These are phyloP conservation scores for Drosophila miranda DNA, from an alignment of 1,140 invertebrate species.

Conservation along the genomic window DNA sequence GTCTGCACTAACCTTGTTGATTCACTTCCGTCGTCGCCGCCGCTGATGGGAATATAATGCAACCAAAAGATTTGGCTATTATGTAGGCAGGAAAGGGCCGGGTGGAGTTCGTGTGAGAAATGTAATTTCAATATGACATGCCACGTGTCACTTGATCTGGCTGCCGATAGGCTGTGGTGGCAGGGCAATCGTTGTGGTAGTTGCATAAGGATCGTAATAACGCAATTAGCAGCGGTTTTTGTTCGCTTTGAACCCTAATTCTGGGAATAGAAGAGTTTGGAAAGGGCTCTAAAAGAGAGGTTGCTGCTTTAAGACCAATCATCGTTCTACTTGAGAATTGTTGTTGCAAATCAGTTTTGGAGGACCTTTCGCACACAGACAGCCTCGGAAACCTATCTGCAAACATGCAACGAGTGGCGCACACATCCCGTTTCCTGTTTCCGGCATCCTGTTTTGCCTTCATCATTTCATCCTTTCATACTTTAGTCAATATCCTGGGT, in stretches of 20 bases:
- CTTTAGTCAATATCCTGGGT: no score
- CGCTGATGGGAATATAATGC: slow-evolving; percentile 51
- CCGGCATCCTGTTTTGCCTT: neutral
- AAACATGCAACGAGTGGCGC: slow-evolving; percentile 12
- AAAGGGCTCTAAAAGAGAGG: no score
- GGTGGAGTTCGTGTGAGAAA: slow-evolving; percentile 38
- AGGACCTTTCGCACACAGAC: no score
- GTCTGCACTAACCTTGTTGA: slow-evolving; percentile 39
- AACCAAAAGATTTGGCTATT: slow-evolving; percentile 33
- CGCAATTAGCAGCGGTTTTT: no score
- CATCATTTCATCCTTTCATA: no score
- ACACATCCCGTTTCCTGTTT: slow-evolving; percentile 18
- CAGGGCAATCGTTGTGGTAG: slow-evolving; percentile 22
- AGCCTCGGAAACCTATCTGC: neutral
- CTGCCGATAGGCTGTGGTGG: slow-evolving; percentile 28
- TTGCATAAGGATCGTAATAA: no score
- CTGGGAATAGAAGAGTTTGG: no score
- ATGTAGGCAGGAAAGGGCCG: neutral
- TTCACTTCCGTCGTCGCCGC: slow-evolving; percentile 29
- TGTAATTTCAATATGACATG: slow-evolving; percentile 52
- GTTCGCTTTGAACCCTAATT: no score
- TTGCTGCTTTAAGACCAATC: no score
- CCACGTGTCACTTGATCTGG: slow-evolving; percentile 45
- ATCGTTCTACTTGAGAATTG: no score
- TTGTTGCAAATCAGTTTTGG: no score